Conservation (phyloP, 2,113 vertebrate genomes). For the Xyrauchen texanus region DNA sequence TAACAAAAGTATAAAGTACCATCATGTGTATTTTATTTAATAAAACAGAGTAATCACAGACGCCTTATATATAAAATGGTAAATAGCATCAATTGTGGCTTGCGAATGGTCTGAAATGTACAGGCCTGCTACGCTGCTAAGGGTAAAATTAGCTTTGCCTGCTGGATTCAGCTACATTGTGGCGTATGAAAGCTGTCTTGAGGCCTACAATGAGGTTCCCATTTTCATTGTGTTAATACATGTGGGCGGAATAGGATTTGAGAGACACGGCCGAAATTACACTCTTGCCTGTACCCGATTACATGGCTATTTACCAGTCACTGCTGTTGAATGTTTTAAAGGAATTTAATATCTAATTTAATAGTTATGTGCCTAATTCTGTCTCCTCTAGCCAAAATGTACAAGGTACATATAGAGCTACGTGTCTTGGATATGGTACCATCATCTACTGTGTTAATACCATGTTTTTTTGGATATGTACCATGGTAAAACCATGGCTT, state of each 20-base stretch:
- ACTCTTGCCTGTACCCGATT: constrained; percentile 62
- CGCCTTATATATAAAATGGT: background rate
- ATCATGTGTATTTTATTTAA: background rate
- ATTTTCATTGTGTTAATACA: constrained; percentile 62
- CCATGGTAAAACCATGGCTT: too few species aligned
- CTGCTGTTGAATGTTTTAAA: background rate
- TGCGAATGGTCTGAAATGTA: background rate
- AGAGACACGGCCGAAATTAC: constrained; percentile 73
- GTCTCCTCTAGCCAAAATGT: too few species aligned
- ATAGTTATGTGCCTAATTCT: too few species aligned
- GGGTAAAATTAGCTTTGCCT: constrained; percentile 9
- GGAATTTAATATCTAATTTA: too few species aligned
- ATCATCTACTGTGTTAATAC: too few species aligned
- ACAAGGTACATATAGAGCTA: too few species aligned
- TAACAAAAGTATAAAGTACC: background rate
- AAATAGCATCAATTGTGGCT: background rate
- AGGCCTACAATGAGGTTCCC: constrained; percentile 52
- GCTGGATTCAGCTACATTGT: constrained; percentile 22
- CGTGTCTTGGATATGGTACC: too few species aligned
- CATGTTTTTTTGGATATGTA: too few species aligned
- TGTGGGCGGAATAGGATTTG: constrained; percentile 62
- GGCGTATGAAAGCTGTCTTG: constrained; percentile 25
- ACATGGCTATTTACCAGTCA: constrained; percentile 61
- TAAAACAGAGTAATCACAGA: background rate
- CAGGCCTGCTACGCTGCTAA: background rate